Evolutionary conservation across 2,888 invertebrate genomes (phyloP).

Genomic region (Subacronicta megacephala): DNA sequence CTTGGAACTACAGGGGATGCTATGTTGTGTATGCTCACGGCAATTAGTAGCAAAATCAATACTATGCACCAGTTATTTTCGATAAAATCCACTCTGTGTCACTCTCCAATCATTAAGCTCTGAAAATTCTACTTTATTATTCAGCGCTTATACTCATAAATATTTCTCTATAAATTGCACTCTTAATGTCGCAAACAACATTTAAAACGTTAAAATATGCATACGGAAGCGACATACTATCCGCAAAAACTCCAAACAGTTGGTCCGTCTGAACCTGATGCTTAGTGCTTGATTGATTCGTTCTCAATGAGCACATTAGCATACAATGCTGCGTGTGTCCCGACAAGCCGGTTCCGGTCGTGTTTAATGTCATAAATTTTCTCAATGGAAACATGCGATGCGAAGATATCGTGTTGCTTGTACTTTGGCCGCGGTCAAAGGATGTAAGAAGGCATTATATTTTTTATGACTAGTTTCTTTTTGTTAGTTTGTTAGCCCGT

Average conservation of each 20-base stretch:
- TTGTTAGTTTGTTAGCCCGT: background rate
- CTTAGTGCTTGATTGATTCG: slow-evolving; percentile 58
- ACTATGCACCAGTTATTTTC: no score
- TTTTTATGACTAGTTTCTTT: slow-evolving; percentile 1
- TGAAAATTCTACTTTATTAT: no score
- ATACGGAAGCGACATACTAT: slow-evolving; percentile 23
- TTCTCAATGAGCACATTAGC: slow-evolving; percentile 59
- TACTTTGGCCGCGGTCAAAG: slow-evolving; percentile 15
- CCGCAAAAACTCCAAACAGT: slow-evolving; percentile 27
- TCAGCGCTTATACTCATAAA: background rate
- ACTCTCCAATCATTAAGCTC: no score
- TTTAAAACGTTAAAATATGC: background rate
- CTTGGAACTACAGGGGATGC: no score
- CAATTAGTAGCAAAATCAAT: no score
- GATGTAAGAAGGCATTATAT: slow-evolving; percentile 1
- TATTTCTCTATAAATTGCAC: slow-evolving; percentile 2
- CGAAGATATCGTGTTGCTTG: slow-evolving; percentile 39
- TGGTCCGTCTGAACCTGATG: slow-evolving; percentile 24
- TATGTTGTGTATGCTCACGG: no score
- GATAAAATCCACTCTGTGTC: no score
- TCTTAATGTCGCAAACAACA: background rate
- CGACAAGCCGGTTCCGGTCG: slow-evolving; percentile 42
- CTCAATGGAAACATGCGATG: slow-evolving; percentile 49
- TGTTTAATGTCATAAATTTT: slow-evolving; percentile 46
- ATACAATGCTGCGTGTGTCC: slow-evolving; percentile 56